Percentiles rank a stretch among this genome's conserved stretches.
Evolutionary conservation across 2,113 vertebrate species (phyloP).

Genomic region (Laterallus jamaicensis): DNA sequence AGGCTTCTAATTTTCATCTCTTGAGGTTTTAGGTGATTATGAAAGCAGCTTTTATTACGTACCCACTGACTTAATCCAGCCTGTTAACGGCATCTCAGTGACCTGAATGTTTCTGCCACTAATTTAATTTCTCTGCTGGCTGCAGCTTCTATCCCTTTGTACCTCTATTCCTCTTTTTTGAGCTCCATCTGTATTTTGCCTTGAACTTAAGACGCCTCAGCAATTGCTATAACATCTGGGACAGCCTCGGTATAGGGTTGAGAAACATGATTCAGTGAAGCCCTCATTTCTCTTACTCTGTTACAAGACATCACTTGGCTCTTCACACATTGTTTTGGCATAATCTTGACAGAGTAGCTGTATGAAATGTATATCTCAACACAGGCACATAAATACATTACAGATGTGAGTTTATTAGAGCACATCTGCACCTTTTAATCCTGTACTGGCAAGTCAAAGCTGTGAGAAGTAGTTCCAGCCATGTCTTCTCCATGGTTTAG

Average conservation of each 20-base stretch:
- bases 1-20: constrained; percentile 3
- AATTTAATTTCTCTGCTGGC: constrained; percentile 1
- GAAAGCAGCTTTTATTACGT: background rate
- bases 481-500: background rate
- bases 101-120: background rate
- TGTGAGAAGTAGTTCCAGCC: background rate
- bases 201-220: background rate
- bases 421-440: constrained; percentile 57
- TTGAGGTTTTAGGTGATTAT: background rate
- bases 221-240: background rate
- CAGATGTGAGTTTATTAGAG: constrained; percentile 49
- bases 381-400: constrained; percentile 29
- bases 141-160: background rate
- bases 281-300: background rate
- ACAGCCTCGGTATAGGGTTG: accelerated
- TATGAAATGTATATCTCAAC: constrained; percentile 10
- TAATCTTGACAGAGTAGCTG: constrained; percentile 47
- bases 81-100: background rate
- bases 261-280: constrained; percentile 19
- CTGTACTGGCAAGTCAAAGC: background rate
- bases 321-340: constrained; percentile 51
- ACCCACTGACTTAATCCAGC: background rate
- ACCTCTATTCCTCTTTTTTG: background rate
- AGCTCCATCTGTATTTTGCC: background rate
- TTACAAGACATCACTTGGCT: constrained; percentile 38